Evolutionary conservation across 2,113 vertebrate species (phyloP).

Genomic region (Crotalus horridus): DNA sequence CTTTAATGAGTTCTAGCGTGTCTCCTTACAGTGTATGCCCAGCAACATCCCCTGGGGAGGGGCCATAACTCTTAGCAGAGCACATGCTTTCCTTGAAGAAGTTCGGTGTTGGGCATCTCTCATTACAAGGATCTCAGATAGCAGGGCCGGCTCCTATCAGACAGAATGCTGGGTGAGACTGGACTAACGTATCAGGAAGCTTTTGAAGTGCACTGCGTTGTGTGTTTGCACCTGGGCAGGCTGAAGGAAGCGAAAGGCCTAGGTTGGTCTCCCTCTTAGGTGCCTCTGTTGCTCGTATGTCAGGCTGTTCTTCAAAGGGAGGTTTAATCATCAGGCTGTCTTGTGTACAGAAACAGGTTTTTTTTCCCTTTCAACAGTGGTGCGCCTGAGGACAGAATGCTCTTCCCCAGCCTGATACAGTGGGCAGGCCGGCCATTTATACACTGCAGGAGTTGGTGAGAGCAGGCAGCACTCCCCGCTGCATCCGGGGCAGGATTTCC

Average conservation of each 20-base stretch:
- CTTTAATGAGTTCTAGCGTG: constrained; percentile 28
- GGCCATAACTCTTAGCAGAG: constrained; percentile 29
- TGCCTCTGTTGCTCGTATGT: neutral
- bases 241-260: constrained; percentile 52
- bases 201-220: neutral
- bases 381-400: neutral
- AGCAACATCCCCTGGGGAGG: constrained; percentile 30
- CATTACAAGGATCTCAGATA: neutral
- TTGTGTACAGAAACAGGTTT: no score
- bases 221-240: constrained; percentile 50
- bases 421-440: neutral
- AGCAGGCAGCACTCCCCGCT: neutral
- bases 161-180: neutral
- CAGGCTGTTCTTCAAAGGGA: neutral
- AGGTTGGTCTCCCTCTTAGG: constrained; percentile 19
- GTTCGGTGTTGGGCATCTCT: neutral
- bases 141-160: neutral
- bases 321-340: accelerated
- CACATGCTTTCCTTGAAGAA: neutral
- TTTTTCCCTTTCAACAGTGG: neutral
- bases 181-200: neutral
- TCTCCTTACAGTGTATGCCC: constrained; percentile 33
- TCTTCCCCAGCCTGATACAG: neutral
- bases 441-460: neutral
- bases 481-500: neutral